Evolutionary conservation across 1,140 invertebrate species (phyloP).

Genomic region (Aphelinus certus): DNA sequence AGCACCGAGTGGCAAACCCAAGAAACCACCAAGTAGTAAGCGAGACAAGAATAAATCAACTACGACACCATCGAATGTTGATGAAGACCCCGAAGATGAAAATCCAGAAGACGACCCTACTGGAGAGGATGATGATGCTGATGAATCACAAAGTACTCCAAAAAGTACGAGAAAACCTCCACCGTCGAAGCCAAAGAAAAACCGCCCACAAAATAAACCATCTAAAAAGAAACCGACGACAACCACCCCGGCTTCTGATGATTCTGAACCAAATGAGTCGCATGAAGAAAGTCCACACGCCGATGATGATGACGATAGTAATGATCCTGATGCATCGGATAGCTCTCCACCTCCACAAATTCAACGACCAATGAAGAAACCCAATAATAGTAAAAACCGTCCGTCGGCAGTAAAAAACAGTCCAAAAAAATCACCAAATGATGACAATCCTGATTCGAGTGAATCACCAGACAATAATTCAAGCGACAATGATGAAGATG

Average conservation of each 20-base stretch:
- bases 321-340: background rate
- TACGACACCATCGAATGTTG: background rate
- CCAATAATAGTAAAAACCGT: conserved; percentile 1
- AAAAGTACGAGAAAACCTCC: background rate
- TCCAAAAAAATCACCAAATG: background rate
- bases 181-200: background rate
- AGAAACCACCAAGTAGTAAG: background rate
- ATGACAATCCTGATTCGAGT: background rate
- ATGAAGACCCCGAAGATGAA: background rate
- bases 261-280: too few species aligned
- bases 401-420: background rate
- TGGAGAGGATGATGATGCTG: conserved; percentile 6
- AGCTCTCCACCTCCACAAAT: background rate
- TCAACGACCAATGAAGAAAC: background rate
- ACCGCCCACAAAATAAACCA: conserved; percentile 9
- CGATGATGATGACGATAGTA: too few species aligned
- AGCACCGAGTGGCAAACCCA: background rate
- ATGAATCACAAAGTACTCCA: conserved; percentile 5
- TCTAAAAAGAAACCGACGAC: conserved; percentile 2
- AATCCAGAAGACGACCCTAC: background rate
- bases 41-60: background rate
- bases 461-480: conserved; percentile 9
- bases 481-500: background rate
- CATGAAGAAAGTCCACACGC: too few species aligned
- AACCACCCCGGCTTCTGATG: background rate